Evolutionary conservation across 2,113 vertebrate genomes (phyloP), one percentile per base, ranked within the genome.

Genomic region (Sitta europaea): DNA sequence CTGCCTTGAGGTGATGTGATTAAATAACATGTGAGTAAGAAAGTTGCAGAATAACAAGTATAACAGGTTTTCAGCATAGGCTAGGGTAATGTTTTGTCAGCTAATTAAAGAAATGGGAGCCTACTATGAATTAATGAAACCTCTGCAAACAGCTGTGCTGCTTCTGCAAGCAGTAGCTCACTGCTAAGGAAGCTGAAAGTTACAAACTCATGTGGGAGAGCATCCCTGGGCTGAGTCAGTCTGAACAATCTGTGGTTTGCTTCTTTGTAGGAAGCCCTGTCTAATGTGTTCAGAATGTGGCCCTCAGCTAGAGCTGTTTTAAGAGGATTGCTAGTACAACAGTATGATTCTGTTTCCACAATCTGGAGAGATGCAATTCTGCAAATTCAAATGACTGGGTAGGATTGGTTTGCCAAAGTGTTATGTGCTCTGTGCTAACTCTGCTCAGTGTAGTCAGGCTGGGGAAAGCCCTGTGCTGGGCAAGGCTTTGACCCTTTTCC

Each of bases 311-410:
- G 27, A 36, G 42, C 38, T 59, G 24, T 82, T 77, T 9, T 10
- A 15, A 42, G 27, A 54, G 13, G n/a, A 21, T 2, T 82, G 70
- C 27, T 48, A 11, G 28, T 82, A 29, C 15, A 71, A 20, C 9
- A 29, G 6, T 29, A 19, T 2, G 12, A 79, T 86, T 54, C 33
- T 2, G 12, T 75, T 86, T 54, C 33, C 10, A 22, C 0, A 0
- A 8, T 21, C 47, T 58, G 62, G 36, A 43, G 59, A 61, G 70
- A 61, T 0, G 0, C 5, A 47, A 29, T 48, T 18, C 9, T 74
- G 25, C 25, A 71, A 59, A 35, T 55, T 43, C 6, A n/a, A 51
- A 21, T 36, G 8, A 4, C 19, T 21, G 40, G 5, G 43, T 55
- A 51, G 29, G 10, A 16, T 54, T 73, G 55, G 33, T 29, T 75